A percentile compares a stretch with the other conserved stretches of the same genome.
Evolutionary conservation across 2,797 vertebrate species (phyloP).

Genomic region (Distichodus sexfasciatus): DNA sequence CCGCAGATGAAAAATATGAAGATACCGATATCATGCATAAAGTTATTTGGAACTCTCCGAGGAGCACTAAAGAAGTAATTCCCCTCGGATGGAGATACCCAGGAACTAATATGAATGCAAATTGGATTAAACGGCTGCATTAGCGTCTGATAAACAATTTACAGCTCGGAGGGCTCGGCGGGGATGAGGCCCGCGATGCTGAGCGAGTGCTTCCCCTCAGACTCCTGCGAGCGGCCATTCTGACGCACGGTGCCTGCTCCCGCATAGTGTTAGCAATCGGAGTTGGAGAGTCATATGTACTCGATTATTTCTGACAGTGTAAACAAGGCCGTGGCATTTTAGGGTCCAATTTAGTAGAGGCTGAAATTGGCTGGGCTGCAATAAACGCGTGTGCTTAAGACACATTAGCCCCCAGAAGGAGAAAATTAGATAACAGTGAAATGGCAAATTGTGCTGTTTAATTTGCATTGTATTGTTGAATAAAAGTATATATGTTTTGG

Average conservation of each 20-base stretch:
- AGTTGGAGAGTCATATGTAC: conserved; percentile 27
- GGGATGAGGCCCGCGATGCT: conserved; percentile 63
- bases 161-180: conserved; percentile 75
- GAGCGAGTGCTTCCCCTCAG: conserved; percentile 9
- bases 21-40: conserved; percentile 91
- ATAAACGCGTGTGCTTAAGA: neutral
- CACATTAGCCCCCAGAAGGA: neutral
- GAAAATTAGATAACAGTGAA: neutral
- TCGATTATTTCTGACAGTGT: conserved; percentile 35
- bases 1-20: conserved; percentile 91
- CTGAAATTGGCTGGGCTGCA: neutral
- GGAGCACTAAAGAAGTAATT: conserved; percentile 87
- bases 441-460: neutral
- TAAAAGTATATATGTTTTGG: neutral
- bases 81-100: conserved; percentile 81
- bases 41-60: conserved; percentile 84
- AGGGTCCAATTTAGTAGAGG: conserved; percentile 14
- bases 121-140: conserved; percentile 89
- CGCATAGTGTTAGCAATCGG: conserved; percentile 42
- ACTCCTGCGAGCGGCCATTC: conserved; percentile 13
- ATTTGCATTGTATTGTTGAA: neutral
- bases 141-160: conserved; percentile 88
- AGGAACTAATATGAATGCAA: conserved; percentile 93
- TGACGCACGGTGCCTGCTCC: conserved; percentile 20
- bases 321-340: conserved; percentile 30